Percentiles rank a stretch among this genome's conserved stretches.
phyloP scores from a whole-genome alignment of 2,888 invertebrate genomes.

The Labia minor region DNA sequence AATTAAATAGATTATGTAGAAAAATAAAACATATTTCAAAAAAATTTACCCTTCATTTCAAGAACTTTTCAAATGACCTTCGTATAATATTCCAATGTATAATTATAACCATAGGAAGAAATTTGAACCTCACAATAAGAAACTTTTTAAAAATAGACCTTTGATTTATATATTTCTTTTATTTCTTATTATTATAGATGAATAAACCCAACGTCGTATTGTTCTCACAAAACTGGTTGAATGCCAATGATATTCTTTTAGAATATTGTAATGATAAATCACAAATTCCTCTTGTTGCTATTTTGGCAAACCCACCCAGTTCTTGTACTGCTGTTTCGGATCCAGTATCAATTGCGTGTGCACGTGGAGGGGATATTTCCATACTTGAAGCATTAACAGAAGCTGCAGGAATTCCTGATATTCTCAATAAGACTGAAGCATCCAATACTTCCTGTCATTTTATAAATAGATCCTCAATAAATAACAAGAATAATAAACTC shows the following conservation, averaged over 20 bases:
- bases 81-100: too few relatives aligned
- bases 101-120: too few relatives aligned
- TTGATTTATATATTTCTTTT: too few relatives aligned
- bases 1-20: too few relatives aligned
- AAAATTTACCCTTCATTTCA: too few relatives aligned
- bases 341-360: constrained; percentile 46
- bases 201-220: background rate
- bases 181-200: too few relatives aligned
- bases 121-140: too few relatives aligned
- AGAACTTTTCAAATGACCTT: too few relatives aligned
- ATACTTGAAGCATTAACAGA: constrained; percentile 53
- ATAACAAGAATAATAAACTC: background rate
- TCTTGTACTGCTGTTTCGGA: constrained; percentile 69
- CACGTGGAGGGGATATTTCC: constrained; percentile 63
- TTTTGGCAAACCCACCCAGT: constrained; percentile 67
- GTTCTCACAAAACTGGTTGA: background rate
- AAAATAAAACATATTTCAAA: too few relatives aligned
- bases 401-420: background rate
- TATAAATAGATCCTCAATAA: background rate
- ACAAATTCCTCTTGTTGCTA: constrained; percentile 38
- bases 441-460: background rate
- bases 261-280: background rate
- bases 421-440: background rate
- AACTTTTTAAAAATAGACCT: too few relatives aligned
- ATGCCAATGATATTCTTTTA: background rate